Percentiles rank a stretch among this genome's conserved stretches.
Evolutionary conservation across 2,797 vertebrate species (phyloP).

Genomic region (Gadopsis marmoratus): DNA sequence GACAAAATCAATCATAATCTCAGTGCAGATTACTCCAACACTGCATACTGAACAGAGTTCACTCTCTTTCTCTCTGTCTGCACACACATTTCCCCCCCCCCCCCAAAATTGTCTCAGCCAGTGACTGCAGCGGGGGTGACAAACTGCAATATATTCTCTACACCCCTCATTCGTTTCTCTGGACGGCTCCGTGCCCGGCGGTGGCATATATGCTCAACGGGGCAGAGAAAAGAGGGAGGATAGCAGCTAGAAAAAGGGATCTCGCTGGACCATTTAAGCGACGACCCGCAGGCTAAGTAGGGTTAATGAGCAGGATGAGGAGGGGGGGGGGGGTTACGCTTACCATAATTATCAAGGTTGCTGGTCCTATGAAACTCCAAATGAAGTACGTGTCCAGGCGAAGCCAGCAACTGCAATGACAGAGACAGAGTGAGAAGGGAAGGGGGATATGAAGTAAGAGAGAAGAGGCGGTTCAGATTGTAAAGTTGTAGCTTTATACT

Average conservation of each 20-base stretch:
- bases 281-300: slow-evolving; percentile 86
- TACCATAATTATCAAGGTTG: slow-evolving; percentile 99
- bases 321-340: slow-evolving; percentile 57
- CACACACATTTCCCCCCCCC: background rate
- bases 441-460: slow-evolving; percentile 78
- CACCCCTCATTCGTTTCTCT: slow-evolving; percentile 75
- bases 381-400: slow-evolving; percentile 99
- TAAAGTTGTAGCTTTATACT: slow-evolving; percentile 79
- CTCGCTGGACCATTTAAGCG: slow-evolving; percentile 84
- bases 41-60: slow-evolving; percentile 78
- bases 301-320: slow-evolving; percentile 87
- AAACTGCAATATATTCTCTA: slow-evolving; percentile 69
- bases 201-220: slow-evolving; percentile 73
- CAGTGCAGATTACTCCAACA: slow-evolving; percentile 69
- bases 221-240: slow-evolving; percentile 65
- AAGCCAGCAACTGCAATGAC: slow-evolving; percentile 95
- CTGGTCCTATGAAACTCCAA: slow-evolving; percentile 99
- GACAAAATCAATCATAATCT: slow-evolving; percentile 82
- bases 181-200: slow-evolving; percentile 62
- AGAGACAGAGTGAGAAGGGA: slow-evolving; percentile 66
- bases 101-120: slow-evolving; percentile 56
- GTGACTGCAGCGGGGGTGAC: slow-evolving; percentile 71
- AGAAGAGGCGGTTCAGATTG: slow-evolving; percentile 8
- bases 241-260: slow-evolving; percentile 55
- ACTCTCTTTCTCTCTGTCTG: slow-evolving; percentile 37